Conservation (phyloP, 2,797 vertebrate genomes). For the Thamnophis elegans region DNA sequence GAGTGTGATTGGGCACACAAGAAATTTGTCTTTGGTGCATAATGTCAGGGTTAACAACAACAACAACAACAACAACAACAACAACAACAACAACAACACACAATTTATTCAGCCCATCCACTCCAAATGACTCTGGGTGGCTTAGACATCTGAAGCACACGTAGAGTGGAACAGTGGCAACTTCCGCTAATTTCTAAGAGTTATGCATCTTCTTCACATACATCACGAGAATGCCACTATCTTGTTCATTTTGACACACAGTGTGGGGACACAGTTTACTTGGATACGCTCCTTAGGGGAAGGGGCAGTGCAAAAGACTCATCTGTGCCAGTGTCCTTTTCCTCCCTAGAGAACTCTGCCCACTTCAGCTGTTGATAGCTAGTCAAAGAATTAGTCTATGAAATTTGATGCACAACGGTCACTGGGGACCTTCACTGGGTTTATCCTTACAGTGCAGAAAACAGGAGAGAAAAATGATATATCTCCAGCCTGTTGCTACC, state of each 20-base stretch:
- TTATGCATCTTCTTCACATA: neutral
- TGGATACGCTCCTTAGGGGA: slow-evolving; percentile 29
- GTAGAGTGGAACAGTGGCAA: neutral
- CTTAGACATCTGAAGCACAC: neutral
- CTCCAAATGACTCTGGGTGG: neutral
- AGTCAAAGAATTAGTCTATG: slow-evolving; percentile 36
- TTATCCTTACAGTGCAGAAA: slow-evolving; percentile 35
- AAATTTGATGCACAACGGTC: slow-evolving; percentile 1
- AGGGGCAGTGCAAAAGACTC: neutral
- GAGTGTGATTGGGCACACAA: too few species aligned
- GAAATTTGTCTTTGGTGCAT: too few species aligned
- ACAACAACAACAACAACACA: too few species aligned
- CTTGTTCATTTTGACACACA: slow-evolving; percentile 4
- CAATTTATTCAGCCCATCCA: neutral
- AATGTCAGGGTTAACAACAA: too few species aligned
- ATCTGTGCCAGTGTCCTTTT: slow-evolving; percentile 29
- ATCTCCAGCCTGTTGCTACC: neutral
- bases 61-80: too few species aligned
- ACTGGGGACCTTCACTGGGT: slow-evolving; percentile 6
- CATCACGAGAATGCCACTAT: neutral
- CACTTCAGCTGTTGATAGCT: slow-evolving; percentile 23
- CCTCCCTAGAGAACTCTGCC: slow-evolving; percentile 18
- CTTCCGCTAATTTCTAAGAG: neutral
- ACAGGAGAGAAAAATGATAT: slow-evolving; percentile 30
- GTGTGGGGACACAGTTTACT: neutral